phyloP scores from a whole-genome alignment of 2,888 invertebrate species.

The Rhagium mordax region DNA sequence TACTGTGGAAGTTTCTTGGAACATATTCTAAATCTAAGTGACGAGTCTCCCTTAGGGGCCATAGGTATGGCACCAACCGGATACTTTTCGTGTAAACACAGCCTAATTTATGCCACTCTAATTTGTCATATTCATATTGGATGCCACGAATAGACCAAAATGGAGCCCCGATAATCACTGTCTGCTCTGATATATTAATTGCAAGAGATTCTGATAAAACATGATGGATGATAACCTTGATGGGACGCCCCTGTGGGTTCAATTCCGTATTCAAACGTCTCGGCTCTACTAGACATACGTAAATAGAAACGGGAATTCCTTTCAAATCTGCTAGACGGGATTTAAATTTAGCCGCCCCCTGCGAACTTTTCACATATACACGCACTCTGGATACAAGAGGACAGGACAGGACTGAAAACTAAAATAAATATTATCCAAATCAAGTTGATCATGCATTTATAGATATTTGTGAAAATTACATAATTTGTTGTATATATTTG shows the following conservation, averaged over 20 bases:
- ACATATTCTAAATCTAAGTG: no score
- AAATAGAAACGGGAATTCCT: constrained; percentile 63
- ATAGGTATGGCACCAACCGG: not conserved
- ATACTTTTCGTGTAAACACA: constrained; percentile 6
- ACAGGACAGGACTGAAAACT: not conserved
- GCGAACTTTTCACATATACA: constrained; percentile 56
- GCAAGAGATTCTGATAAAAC: constrained; percentile 46
- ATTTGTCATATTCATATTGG: constrained; percentile 33
- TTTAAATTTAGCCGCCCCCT: constrained; percentile 61
- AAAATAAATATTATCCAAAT: not conserved
- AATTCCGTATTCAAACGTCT: constrained; percentile 46
- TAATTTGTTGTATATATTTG: no score
- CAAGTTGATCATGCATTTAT: no score
- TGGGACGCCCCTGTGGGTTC: constrained; percentile 49
- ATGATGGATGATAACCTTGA: constrained; percentile 49
- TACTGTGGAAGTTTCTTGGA: no score
- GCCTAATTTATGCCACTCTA: constrained; percentile 22
- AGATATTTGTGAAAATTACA: no score
- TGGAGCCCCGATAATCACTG: constrained; percentile 27
- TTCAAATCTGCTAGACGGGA: constrained; percentile 54
- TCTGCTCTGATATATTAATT: constrained; percentile 30
- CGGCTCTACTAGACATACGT: constrained; percentile 57
- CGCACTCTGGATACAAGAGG: constrained; percentile 16
- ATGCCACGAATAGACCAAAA: constrained; percentile 16
- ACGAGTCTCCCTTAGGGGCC: no score